phyloP scores from a whole-genome alignment of 2,888 invertebrate species.

The Trachelus tabidus region DNA sequence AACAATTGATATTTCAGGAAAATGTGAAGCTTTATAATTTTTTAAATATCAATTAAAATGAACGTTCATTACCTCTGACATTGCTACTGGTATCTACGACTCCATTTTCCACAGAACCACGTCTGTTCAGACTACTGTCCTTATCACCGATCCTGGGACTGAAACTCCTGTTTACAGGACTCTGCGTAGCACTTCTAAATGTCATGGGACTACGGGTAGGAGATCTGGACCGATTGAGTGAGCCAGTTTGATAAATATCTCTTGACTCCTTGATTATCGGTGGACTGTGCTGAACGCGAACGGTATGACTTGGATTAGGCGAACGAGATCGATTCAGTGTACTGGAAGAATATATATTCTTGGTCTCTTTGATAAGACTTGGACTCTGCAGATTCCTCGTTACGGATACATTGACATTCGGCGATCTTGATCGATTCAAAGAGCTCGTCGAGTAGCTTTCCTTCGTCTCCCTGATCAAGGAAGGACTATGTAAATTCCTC shows the following conservation, averaged over 20 bases:
- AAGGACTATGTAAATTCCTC: conserved; percentile 49
- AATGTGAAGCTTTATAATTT: neutral
- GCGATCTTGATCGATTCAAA: conserved; percentile 42
- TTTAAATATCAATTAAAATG: neutral
- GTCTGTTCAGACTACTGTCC: conserved; percentile 38
- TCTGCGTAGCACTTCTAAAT: conserved; percentile 48
- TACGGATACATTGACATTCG: conserved; percentile 24
- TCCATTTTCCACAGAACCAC: conserved; percentile 50
- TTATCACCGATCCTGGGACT: conserved; percentile 51
- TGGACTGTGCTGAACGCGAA: conserved; percentile 27
- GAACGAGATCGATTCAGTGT: conserved; percentile 44
- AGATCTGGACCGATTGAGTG: conserved; percentile 51
- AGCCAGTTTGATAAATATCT: conserved; percentile 51
- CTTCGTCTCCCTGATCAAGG: conserved; percentile 54
- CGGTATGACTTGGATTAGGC: conserved; percentile 31
- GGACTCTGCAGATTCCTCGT: conserved; percentile 39
- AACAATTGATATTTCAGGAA: neutral
- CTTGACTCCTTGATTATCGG: conserved; percentile 55
- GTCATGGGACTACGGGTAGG: conserved; percentile 50
- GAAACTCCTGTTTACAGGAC: conserved; percentile 53
- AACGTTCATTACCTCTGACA: conserved; percentile 45
- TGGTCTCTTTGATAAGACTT: conserved; percentile 47
- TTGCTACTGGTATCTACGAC: conserved; percentile 62
- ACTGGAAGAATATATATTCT: conserved; percentile 46
- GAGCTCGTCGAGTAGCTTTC: conserved; percentile 53